Conservation (phyloP, 2,113 vertebrate genomes). For the Anseranas semipalmata region DNA sequence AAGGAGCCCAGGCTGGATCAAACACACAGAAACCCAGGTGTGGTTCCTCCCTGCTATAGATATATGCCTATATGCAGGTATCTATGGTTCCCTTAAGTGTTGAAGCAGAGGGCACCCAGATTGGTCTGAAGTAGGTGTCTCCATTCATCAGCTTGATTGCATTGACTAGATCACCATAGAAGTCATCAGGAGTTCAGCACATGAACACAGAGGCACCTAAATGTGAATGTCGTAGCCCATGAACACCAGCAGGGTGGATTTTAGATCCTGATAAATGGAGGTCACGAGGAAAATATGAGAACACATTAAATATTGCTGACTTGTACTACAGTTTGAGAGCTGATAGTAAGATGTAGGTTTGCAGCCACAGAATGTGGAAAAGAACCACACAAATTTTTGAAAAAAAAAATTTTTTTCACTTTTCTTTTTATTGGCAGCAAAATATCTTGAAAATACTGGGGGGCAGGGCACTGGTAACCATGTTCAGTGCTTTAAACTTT, state of each 20-base stretch:
- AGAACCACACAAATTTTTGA: background rate
- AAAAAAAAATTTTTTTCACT: background rate
- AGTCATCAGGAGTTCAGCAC: background rate
- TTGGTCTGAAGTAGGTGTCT: background rate
- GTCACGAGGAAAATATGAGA: background rate
- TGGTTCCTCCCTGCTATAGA: background rate
- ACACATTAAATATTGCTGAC: background rate
- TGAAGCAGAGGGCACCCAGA: background rate
- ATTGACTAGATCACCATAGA: background rate
- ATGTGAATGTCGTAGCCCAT: background rate
- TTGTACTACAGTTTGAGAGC: background rate
- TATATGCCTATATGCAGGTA: background rate
- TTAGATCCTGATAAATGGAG: background rate
- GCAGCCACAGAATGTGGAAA: background rate
- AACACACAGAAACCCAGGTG: background rate
- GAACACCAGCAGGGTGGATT: background rate
- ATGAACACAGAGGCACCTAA: background rate
- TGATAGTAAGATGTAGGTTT: background rate
- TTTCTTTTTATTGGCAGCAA: background rate
- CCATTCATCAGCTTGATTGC: background rate
- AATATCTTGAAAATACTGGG: background rate
- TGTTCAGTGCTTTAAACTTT: background rate
- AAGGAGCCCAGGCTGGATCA: background rate
- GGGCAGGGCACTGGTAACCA: background rate
- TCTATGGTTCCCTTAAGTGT: background rate